These are phyloP conservation scores for Nerophis lumbriciformis DNA, from an alignment of 2,113 vertebrate genomes.

Conservation along the genomic window DNA sequence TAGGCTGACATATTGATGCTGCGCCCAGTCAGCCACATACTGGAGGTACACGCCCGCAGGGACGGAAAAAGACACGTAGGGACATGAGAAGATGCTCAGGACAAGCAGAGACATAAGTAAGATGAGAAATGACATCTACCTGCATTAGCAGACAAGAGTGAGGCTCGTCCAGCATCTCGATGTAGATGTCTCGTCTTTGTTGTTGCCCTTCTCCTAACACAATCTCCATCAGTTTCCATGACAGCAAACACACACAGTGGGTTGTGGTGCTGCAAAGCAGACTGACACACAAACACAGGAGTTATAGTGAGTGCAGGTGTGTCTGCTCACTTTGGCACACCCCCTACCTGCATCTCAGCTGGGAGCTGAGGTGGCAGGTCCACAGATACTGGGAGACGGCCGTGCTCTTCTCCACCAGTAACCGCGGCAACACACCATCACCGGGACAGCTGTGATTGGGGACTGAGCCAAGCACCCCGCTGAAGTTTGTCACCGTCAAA, in stretches of 20 bases:
- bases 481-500: slow-evolving; percentile 74
- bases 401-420: slow-evolving; percentile 74
- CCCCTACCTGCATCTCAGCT: slow-evolving; percentile 56
- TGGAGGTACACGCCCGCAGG: slow-evolving; percentile 39
- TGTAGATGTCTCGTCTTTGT: slow-evolving; percentile 71
- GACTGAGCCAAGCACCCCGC: slow-evolving; percentile 47
- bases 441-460: slow-evolving; percentile 11
- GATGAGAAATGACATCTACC: slow-evolving; percentile 51
- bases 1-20: slow-evolving; percentile 58
- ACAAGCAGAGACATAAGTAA: too few relatives aligned
- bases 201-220: slow-evolving; percentile 24
- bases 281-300: slow-evolving; percentile 35
- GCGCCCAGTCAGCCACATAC: slow-evolving; percentile 56
- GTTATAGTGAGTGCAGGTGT: background rate
- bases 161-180: slow-evolving; percentile 75
- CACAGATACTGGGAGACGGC: slow-evolving; percentile 76
- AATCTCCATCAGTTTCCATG: slow-evolving; percentile 66
- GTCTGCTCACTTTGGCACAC: background rate
- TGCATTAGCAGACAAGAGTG: slow-evolving; percentile 77
- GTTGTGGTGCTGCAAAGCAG: slow-evolving; percentile 46
- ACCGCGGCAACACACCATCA: slow-evolving; percentile 54
- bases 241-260: slow-evolving; percentile 50
- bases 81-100: background rate
- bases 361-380: slow-evolving; percentile 57
- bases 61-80: background rate